Evolutionary conservation across 2,797 vertebrate genomes (phyloP).

Genomic region (Meda fulgida): DNA sequence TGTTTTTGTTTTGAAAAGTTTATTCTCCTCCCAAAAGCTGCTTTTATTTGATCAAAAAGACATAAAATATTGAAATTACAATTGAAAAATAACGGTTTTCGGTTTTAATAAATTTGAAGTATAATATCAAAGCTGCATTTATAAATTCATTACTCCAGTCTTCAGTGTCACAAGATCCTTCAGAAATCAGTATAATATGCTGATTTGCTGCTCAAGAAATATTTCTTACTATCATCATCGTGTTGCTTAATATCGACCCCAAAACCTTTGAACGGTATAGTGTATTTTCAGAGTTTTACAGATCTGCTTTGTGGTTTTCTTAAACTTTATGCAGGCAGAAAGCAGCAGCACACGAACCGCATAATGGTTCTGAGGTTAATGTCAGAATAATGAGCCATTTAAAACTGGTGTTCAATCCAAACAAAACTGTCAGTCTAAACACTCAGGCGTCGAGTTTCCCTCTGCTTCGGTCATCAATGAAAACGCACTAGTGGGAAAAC

Average conservation of each 20-base stretch:
- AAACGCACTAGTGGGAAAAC: conserved; percentile 17
- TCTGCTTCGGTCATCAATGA: conserved; percentile 19
- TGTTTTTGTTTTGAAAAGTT: background rate
- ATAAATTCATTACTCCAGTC: background rate
- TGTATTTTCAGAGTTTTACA: background rate
- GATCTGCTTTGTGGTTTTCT: conserved; percentile 5
- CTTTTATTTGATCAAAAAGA: background rate
- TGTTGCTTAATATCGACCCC: background rate
- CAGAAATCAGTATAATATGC: background rate
- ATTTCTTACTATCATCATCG: background rate
- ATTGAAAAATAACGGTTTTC: background rate
- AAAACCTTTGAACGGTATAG: background rate
- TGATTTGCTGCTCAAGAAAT: background rate
- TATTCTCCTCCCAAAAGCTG: background rate
- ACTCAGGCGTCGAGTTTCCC: conserved; percentile 9
- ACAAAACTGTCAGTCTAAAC: conserved; percentile 32
- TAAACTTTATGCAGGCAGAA: background rate
- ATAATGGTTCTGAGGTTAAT: background rate
- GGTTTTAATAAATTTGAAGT: background rate
- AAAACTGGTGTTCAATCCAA: conserved; percentile 19
- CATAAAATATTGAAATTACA: background rate
- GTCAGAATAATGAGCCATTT: conserved; percentile 11
- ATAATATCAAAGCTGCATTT: background rate
- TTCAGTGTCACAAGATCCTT: background rate
- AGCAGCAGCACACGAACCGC: background rate